Conservation (phyloP, 1,140 invertebrate genomes). For the Drosophila punjabiensis region DNA sequence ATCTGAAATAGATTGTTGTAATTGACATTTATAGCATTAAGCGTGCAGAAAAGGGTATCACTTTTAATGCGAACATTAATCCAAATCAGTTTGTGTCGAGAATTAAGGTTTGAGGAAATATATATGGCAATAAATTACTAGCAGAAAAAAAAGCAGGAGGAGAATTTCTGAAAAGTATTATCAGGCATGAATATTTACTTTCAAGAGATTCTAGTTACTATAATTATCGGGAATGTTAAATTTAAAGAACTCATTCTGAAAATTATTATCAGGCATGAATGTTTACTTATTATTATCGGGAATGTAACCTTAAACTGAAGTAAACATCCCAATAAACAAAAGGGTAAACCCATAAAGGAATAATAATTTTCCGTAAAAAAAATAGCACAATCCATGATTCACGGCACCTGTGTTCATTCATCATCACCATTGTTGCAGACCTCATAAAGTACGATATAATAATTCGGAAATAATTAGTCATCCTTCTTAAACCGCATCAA, state of each 20-base stretch:
- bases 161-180: background rate
- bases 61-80: background rate
- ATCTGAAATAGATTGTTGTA: slow-evolving; percentile 5
- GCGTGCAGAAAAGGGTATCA: background rate
- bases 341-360: background rate
- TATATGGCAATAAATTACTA: background rate
- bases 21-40: slow-evolving; percentile 8
- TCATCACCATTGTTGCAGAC: background rate
- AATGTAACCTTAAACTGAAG: too few species aligned
- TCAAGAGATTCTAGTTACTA: background rate
- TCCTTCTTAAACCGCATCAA: background rate
- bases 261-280: too few species aligned
- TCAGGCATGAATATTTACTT: background rate
- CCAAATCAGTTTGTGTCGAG: background rate
- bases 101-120: background rate
- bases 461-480: slow-evolving; percentile 17
- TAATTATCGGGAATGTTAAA: background rate
- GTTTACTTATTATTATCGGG: too few species aligned
- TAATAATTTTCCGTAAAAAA: background rate
- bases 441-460: slow-evolving; percentile 11
- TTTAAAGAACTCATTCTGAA: background rate
- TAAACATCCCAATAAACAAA: background rate
- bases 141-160: background rate
- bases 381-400: too few species aligned
- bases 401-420: background rate